phyloP scores from a whole-genome alignment of 2,797 vertebrate species.

The Alosa sapidissima region DNA sequence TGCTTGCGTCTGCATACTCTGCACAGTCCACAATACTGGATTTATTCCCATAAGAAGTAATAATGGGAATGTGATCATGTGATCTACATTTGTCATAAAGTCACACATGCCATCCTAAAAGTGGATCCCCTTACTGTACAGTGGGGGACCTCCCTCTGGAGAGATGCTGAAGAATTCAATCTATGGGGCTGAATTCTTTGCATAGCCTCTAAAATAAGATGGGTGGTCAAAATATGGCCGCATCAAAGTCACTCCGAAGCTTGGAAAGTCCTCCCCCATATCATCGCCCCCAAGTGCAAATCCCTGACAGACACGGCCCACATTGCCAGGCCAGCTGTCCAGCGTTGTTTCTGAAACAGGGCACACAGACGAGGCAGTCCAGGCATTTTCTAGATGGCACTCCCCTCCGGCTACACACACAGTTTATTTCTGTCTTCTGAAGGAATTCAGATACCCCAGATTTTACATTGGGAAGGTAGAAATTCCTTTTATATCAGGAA shows the following conservation, averaged over 20 bases:
- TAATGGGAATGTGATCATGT: not conserved
- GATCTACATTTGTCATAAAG: not conserved
- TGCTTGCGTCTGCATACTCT: not conserved
- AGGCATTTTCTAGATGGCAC: slow-evolving; percentile 20
- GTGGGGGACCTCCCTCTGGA: slow-evolving; percentile 4
- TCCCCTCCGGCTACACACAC: not conserved
- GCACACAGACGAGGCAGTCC: not conserved
- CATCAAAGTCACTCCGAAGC: slow-evolving; percentile 43
- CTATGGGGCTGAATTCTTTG: not conserved
- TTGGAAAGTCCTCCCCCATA: slow-evolving; percentile 38
- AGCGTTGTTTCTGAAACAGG: slow-evolving; percentile 52
- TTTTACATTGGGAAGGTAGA: not conserved
- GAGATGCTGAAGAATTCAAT: slow-evolving; percentile 9
- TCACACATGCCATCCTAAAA: not conserved
- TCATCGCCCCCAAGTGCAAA: slow-evolving; percentile 49
- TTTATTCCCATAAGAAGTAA: not conserved
- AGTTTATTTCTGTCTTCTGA: not conserved
- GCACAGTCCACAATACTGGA: not conserved
- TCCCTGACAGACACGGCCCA: slow-evolving; percentile 48
- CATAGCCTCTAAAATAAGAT: slow-evolving; percentile 7
- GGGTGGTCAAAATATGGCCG: not conserved
- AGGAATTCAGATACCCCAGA: slow-evolving; percentile 8
- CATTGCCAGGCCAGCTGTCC: slow-evolving; percentile 58
- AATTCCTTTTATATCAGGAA: not conserved
- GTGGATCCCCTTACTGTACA: not conserved